A percentile compares a stretch with the other conserved stretches of the same genome.
Evolutionary conservation across 2,797 vertebrate genomes (phyloP).

Genomic region (Phoxinus dragarum): DNA sequence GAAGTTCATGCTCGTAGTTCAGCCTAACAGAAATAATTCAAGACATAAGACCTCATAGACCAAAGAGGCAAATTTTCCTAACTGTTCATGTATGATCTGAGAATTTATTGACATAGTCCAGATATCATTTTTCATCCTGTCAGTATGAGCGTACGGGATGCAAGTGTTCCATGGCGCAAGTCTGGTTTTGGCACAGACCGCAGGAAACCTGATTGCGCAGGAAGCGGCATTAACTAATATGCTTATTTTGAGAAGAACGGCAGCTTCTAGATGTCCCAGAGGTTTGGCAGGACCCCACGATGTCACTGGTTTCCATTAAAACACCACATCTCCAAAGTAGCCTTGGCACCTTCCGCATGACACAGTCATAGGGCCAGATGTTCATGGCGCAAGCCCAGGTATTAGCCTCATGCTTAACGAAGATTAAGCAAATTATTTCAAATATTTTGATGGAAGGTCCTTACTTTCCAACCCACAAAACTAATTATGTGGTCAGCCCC

Average conservation of each 20-base stretch:
- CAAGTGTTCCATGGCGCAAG: constrained; percentile 64
- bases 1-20: constrained; percentile 9
- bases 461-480: constrained; percentile 48
- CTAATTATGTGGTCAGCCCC: constrained; percentile 55
- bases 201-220: constrained; percentile 65
- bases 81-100: constrained; percentile 61
- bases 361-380: constrained; percentile 56
- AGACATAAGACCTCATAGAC: constrained; percentile 28
- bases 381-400: constrained; percentile 50
- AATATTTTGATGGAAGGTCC: constrained; percentile 56
- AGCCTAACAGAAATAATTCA: constrained; percentile 7
- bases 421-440: constrained; percentile 58
- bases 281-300: constrained; percentile 63
- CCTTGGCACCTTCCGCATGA: constrained; percentile 56
- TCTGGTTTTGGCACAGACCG: constrained; percentile 59
- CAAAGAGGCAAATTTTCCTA: constrained; percentile 48
- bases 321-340: constrained; percentile 47
- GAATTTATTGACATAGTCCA: constrained; percentile 71
- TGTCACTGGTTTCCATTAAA: constrained; percentile 72
- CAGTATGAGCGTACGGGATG: constrained; percentile 57
- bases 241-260: constrained; percentile 67
- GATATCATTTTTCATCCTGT: constrained; percentile 72
- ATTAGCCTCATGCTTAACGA: constrained; percentile 44
- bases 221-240: constrained; percentile 68
- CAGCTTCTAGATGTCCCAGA: constrained; percentile 55